Evolutionary conservation across 2,113 vertebrate species (phyloP).

Genomic region (Neodon shergylaensis): DNA sequence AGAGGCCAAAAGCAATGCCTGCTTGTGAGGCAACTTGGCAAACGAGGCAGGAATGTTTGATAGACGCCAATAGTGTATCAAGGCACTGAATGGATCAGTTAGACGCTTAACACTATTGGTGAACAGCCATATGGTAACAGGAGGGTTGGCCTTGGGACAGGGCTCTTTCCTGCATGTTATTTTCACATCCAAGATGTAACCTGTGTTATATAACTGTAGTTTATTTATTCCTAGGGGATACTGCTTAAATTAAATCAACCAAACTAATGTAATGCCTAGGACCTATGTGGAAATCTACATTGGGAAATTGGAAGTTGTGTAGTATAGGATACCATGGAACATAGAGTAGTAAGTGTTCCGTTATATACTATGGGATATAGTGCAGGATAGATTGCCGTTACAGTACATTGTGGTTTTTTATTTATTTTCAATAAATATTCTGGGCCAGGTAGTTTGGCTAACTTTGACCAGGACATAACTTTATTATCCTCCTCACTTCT

Average conservation of each 20-base stretch:
- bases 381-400: not conserved
- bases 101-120: not conserved
- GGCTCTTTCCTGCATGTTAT: not conserved
- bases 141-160: not conserved
- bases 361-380: not conserved
- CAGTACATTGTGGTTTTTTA: not conserved
- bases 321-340: not conserved
- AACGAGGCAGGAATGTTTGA: not conserved
- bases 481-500: not conserved
- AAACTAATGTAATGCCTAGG: not conserved
- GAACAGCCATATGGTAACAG: not conserved
- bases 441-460: not conserved
- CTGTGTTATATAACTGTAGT: not conserved
- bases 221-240: conserved; percentile 43
- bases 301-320: not conserved
- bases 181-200: conserved; percentile 4
- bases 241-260: not conserved
- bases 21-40: not conserved
- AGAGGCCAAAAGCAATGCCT: conserved; percentile 36
- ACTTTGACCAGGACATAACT: conserved; percentile 31
- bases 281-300: not conserved
- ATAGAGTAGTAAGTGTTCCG: not conserved
- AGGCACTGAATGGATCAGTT: not conserved
- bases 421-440: not conserved
- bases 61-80: not conserved